phyloP scores from a whole-genome alignment of 2,797 vertebrate genomes.

The Danio kyathit region DNA sequence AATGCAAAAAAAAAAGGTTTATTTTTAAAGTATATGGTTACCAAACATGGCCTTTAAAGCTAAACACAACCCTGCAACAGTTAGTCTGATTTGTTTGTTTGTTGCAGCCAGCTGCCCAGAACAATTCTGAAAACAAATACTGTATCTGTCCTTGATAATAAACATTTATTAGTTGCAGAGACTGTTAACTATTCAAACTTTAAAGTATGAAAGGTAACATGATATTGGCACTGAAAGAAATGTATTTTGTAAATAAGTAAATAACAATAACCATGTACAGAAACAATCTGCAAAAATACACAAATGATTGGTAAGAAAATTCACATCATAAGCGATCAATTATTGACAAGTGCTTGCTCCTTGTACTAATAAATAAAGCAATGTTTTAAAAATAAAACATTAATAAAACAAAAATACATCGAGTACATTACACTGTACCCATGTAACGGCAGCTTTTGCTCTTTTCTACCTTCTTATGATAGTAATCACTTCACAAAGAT shows the following conservation, averaged over 20 bases:
- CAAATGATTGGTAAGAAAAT: background rate
- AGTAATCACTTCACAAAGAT: conserved; percentile 11
- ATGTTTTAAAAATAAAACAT: conserved; percentile 22
- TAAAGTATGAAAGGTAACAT: background rate
- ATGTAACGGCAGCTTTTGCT: background rate
- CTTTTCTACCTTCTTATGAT: conserved; percentile 35
- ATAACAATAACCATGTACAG: background rate
- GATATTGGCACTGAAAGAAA: background rate
- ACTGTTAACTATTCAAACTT: background rate
- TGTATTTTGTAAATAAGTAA: conserved; percentile 2
- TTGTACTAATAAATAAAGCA: conserved; percentile 3
- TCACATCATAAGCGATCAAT: background rate
- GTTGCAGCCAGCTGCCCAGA: too few species aligned
- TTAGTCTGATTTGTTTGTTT: too few species aligned
- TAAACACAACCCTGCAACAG: too few species aligned
- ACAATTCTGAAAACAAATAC: too few species aligned
- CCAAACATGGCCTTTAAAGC: too few species aligned
- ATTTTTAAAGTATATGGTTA: too few species aligned
- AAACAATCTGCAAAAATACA: background rate
- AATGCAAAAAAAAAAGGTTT: too few species aligned
- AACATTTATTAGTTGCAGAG: background rate
- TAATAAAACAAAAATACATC: conserved; percentile 6
- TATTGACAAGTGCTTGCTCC: background rate
- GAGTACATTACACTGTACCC: background rate
- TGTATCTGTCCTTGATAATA: too few species aligned